phyloP scores from a whole-genome alignment of 2,797 vertebrate species.

The Onychomys leucogaster region DNA sequence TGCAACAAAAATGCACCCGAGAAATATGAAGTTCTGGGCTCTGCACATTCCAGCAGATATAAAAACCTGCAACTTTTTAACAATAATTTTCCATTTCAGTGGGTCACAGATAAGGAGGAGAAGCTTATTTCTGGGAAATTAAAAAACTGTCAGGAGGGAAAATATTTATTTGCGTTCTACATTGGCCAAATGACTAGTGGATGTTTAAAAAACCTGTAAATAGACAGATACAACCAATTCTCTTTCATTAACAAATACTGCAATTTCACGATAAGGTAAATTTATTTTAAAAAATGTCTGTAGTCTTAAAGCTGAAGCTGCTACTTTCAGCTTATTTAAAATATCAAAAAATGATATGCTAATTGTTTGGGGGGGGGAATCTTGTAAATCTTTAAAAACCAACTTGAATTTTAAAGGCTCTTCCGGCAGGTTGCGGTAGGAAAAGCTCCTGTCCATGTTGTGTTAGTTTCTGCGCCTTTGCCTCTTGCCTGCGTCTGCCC shows the following conservation, averaged over 20 bases:
- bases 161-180: conserved; percentile 67
- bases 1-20: conserved; percentile 70
- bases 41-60: neutral
- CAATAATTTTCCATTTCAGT: conserved; percentile 59
- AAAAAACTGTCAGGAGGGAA: conserved; percentile 61
- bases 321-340: conserved; percentile 49
- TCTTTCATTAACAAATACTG: conserved; percentile 75
- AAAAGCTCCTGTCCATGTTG: neutral
- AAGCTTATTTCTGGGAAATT: conserved; percentile 79
- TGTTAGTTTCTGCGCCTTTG: conserved; percentile 44
- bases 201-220: conserved; percentile 75
- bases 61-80: conserved; percentile 70
- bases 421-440: conserved; percentile 28
- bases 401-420: conserved; percentile 53
- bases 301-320: conserved; percentile 19
- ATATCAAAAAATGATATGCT: conserved; percentile 45
- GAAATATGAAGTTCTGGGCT: conserved; percentile 71
- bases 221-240: conserved; percentile 83
- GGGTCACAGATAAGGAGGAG: conserved; percentile 71
- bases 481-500: conserved; percentile 36
- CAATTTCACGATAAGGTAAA: conserved; percentile 68
- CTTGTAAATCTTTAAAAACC: conserved; percentile 66
- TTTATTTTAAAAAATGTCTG: conserved; percentile 52
- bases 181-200: conserved; percentile 60
- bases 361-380: neutral